Percentiles rank a stretch among this genome's conserved stretches.
Evolutionary conservation across 2,797 vertebrate genomes (phyloP).

Genomic region (Esox masquinongy): DNA sequence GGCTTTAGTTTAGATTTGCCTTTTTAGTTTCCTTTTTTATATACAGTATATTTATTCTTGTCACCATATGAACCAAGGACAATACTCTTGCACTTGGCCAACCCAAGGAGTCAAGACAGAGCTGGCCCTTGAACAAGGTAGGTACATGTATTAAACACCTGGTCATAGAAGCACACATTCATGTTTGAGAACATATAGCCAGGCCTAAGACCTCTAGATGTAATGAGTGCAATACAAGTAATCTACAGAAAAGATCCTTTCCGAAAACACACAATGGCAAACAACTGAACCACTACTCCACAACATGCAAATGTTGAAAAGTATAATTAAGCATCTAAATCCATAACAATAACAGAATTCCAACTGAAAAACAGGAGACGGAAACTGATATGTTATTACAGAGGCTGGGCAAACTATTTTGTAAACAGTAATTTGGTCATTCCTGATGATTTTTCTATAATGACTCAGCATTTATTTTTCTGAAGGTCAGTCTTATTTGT

Average conservation of each 20-base stretch:
- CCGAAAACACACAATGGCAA: not conserved
- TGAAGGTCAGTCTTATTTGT: not conserved
- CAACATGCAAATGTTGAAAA: not conserved
- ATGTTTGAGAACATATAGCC: not conserved
- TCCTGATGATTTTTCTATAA: not conserved
- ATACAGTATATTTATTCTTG: too few species aligned
- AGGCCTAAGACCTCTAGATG: too few species aligned
- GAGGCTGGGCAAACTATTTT: not conserved
- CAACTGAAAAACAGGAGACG: too few species aligned
- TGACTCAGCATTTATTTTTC: not conserved
- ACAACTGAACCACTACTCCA: not conserved
- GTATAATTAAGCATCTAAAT: too few species aligned
- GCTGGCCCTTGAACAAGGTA: not conserved
- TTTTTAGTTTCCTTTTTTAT: too few species aligned
- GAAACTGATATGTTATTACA: not conserved
- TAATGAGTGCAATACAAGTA: not conserved
- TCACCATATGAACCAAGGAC: too few species aligned
- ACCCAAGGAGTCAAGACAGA: too few species aligned
- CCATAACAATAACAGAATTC: too few species aligned
- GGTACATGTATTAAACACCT: not conserved
- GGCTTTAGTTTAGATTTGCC: too few species aligned
- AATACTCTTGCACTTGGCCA: too few species aligned
- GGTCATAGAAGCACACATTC: not conserved
- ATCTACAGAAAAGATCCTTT: not conserved
- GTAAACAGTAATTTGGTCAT: not conserved